phyloP scores from a whole-genome alignment of 2,797 vertebrate species.

The Schizopygopsis pylzovi region DNA sequence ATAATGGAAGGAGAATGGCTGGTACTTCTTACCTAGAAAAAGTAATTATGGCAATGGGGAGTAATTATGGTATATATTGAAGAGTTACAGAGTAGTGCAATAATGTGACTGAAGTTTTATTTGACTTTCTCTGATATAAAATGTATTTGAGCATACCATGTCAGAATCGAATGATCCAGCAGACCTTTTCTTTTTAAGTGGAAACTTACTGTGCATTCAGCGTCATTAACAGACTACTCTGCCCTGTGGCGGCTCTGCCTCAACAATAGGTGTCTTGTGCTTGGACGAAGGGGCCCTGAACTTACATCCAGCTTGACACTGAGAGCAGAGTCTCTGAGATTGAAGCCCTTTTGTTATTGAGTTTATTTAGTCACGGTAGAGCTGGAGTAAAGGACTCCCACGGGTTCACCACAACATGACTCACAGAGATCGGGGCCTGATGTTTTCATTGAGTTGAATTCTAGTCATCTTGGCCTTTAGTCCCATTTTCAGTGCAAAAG shows the following conservation, averaged over 20 bases:
- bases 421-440: conserved; percentile 2
- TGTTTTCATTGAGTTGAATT: conserved; percentile 49
- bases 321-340: not conserved
- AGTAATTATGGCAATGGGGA: not conserved
- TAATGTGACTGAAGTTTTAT: not conserved
- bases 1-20: conserved; percentile 17
- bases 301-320: conserved; percentile 37
- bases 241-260: not conserved
- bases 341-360: conserved; percentile 28
- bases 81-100: not conserved
- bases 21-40: not conserved
- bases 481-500: conserved; percentile 30
- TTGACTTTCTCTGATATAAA: conserved; percentile 13
- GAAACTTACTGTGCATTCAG: not conserved
- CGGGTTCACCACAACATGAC: conserved; percentile 16
- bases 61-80: not conserved
- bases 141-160: conserved; percentile 1
- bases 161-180: not conserved
- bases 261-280: conserved; percentile 50
- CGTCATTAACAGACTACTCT: not conserved
- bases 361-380: conserved; percentile 35
- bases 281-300: conserved; percentile 15
- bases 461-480: conserved; percentile 11
- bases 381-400: conserved; percentile 22
- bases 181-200: not conserved